Evolutionary conservation across 2,888 invertebrate genomes (phyloP), one percentile per base, ranked within the genome.

Genomic region (Eupithecia vulgata): DNA sequence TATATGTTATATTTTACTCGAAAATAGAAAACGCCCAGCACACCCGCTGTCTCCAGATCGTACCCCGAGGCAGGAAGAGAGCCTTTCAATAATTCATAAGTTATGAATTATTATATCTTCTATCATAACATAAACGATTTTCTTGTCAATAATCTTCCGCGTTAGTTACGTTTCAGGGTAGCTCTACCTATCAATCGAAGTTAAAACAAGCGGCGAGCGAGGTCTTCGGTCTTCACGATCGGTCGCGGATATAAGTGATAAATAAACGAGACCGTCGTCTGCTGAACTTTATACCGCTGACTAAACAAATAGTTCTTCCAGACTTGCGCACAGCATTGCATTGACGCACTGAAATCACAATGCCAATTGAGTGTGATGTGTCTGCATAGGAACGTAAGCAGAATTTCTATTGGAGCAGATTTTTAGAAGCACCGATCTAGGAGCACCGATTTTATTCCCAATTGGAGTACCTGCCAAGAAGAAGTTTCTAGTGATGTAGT

Each of bases 111-210:
- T n/a, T n/a, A n/a, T n/a, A n/a, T n/a, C n/a, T n/a, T n/a, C n/a
- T n/a, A 30, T 30, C 30, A 45, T 15, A 59, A 15, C 30, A 25
- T 2, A 59, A 59, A 30, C 30, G 5, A 59, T 30, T 59, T 59
- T 25, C 61, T 34, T 61, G 61, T 4, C 15, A 30, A 59, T 59
- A 59, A n/a, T 59, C 48, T 21, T 21, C 57, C 21, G 57, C 10
- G 25, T 57, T 57, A 12, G 30, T 59, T 34, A 42, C 59, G 21
- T 70, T 70, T 70, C 69, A 73, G 69, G 40, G 73, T 69, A 73
- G 72, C 35, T 59, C 10, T 30, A n/a, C 12, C 6, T 10, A 59
- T 61, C 37, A 35, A 67, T 73, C 61, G 52, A 69, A 66, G 48
- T 69, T 61, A 62, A 42, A 64, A 71, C 67, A 70, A 59, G 25